phyloP scores from a whole-genome alignment of 2,888 invertebrate species.

The Latheticus oryzae region DNA sequence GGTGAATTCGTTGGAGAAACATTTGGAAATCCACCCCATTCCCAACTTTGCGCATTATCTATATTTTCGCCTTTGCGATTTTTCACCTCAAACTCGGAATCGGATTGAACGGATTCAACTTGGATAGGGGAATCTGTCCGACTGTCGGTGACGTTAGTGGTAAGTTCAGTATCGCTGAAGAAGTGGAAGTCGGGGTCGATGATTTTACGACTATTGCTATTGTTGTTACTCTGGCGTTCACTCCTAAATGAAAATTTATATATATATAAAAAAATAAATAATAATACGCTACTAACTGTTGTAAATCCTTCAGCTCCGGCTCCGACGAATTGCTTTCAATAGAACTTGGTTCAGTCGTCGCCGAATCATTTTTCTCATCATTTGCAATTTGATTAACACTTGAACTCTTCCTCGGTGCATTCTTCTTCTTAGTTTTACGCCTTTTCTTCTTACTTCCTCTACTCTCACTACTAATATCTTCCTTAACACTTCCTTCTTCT shows the following conservation, averaged over 20 bases:
- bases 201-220: conserved; percentile 50
- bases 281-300: conserved; percentile 49
- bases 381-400: conserved; percentile 67
- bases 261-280: conserved; percentile 5
- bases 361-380: conserved; percentile 62
- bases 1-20: conserved; percentile 57
- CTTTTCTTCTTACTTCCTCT: conserved; percentile 80
- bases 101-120: conserved; percentile 77
- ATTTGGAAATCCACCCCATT: conserved; percentile 88
- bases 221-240: conserved; percentile 20
- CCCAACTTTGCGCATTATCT: conserved; percentile 77
- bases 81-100: conserved; percentile 90
- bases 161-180: conserved; percentile 93
- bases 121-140: conserved; percentile 82
- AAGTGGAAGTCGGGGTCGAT: conserved; percentile 83
- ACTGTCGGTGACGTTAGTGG: conserved; percentile 71
- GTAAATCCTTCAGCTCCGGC: conserved; percentile 63
- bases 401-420: conserved; percentile 77
- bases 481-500: conserved; percentile 37
- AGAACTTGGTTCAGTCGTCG: conserved; percentile 62
- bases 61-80: conserved; percentile 61
- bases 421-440: conserved; percentile 85
- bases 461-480: conserved; percentile 62
- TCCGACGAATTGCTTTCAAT: conserved; percentile 63
- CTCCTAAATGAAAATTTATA: conserved; percentile 30